phyloP scores from a whole-genome alignment of 2,888 invertebrate genomes.

The Thyatira batis region DNA sequence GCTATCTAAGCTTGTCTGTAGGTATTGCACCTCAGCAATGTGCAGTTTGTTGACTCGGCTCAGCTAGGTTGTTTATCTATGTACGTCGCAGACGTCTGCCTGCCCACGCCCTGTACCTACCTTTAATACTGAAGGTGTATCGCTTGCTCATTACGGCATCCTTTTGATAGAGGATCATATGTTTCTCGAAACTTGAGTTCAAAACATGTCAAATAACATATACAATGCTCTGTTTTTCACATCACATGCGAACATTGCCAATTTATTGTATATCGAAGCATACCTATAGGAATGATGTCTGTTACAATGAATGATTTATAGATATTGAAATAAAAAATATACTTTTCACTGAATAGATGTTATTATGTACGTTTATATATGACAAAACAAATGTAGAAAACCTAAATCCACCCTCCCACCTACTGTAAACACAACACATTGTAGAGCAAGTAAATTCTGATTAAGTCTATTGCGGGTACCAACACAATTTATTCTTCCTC shows the following conservation, averaged over 20 bases:
- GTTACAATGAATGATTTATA: no score
- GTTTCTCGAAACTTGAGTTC: not conserved
- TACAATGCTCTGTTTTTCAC: no score
- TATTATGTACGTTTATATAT: no score
- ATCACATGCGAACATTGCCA: no score
- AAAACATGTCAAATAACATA: no score
- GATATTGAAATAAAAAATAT: no score
- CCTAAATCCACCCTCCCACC: no score
- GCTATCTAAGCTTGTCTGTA: not conserved
- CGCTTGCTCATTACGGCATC: not conserved
- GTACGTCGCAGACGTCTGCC: constrained; percentile 60
- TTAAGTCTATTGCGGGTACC: not conserved
- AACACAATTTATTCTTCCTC: not conserved
- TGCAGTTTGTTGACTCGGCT: constrained; percentile 44
- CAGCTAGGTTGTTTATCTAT: constrained; percentile 23
- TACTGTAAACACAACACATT: not conserved
- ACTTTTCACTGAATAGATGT: no score
- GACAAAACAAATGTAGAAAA: no score
- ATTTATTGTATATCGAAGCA: no score
- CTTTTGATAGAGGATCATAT: not conserved
- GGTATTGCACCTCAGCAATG: not conserved
- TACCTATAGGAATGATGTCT: no score
- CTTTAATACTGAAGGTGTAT: constrained; percentile 18
- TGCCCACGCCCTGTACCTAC: constrained; percentile 52
- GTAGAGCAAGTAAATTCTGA: not conserved